Evolutionary conservation across 2,888 invertebrate genomes (phyloP).

Genomic region (Sipunculus nudus): DNA sequence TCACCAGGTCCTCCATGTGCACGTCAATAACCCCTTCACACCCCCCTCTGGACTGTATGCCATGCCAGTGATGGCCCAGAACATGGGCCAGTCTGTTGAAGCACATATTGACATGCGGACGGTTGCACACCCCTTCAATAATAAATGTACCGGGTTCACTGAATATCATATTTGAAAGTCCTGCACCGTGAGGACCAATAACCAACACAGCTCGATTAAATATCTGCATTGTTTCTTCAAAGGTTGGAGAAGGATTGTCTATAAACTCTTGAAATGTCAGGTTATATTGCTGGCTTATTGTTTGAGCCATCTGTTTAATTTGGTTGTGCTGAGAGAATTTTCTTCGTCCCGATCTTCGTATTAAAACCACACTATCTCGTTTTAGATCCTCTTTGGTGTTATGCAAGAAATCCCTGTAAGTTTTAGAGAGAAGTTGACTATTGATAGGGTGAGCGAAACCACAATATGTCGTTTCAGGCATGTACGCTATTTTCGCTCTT

Average conservation of each 20-base stretch:
- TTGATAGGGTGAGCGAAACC: conserved; percentile 31
- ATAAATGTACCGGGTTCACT: conserved; percentile 28
- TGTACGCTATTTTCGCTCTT: conserved; percentile 33
- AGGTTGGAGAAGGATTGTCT: conserved; percentile 31
- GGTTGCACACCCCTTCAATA: conserved; percentile 41
- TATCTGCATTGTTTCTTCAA: conserved; percentile 27
- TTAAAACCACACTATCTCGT: no score
- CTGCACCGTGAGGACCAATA: conserved; percentile 43
- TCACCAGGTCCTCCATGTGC: conserved; percentile 11
- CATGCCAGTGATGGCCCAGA: conserved; percentile 35
- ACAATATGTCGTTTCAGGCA: conserved; percentile 39
- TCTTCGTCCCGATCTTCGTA: conserved; percentile 21
- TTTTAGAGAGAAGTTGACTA: conserved; percentile 24
- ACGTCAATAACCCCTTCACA: conserved; percentile 31
- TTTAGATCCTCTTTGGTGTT: no score
- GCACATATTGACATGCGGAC: conserved; percentile 43
- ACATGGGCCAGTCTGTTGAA: conserved; percentile 34
- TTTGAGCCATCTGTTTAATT: conserved; percentile 11
- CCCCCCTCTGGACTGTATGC: conserved; percentile 29
- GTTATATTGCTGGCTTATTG: conserved; percentile 10
- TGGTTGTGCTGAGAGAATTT: conserved; percentile 5
- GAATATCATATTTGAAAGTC: conserved; percentile 36
- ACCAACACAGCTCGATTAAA: conserved; percentile 33
- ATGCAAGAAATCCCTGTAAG: conserved; percentile 7
- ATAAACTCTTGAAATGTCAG: conserved; percentile 25